These are phyloP conservation scores for Sesia bembeciformis DNA, from an alignment of 2,888 invertebrate genomes.

Conservation along the genomic window DNA sequence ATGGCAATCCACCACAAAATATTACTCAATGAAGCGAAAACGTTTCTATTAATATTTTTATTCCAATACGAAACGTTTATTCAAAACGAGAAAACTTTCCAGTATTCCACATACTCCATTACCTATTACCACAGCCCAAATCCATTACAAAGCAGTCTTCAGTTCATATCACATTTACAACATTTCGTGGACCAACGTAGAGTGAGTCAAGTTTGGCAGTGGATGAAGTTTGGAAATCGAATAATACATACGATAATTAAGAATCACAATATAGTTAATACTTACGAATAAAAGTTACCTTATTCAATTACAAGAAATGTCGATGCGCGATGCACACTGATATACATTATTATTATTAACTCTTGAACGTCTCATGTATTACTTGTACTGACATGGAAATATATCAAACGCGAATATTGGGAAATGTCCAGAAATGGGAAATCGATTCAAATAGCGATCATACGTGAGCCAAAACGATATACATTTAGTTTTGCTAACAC, in stretches of 20 bases:
- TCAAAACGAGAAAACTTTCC: background rate
- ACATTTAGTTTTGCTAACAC: too few relatives aligned
- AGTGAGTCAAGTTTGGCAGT: slow-evolving; percentile 49
- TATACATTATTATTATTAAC: too few relatives aligned
- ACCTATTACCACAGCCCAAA: slow-evolving; percentile 7
- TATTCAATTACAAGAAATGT: slow-evolving; percentile 35
- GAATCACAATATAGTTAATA: slow-evolving; percentile 71
- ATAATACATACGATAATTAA: slow-evolving; percentile 54
- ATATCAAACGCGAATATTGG: too few relatives aligned
- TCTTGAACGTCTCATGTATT: too few relatives aligned
- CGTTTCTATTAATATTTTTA: too few relatives aligned
- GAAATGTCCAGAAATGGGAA: too few relatives aligned
- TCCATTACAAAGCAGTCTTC: background rate
- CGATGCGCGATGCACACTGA: background rate
- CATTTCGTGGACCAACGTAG: slow-evolving; percentile 31
- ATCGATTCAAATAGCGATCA: too few relatives aligned
- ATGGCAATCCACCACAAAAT: too few relatives aligned
- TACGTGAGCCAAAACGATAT: too few relatives aligned
- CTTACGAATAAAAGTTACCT: slow-evolving; percentile 58
- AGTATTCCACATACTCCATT: slow-evolving; percentile 5
- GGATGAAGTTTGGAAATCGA: slow-evolving; percentile 40
- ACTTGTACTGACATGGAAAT: too few relatives aligned
- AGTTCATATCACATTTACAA: background rate
- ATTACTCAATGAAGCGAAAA: too few relatives aligned
- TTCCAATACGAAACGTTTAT: background rate